phyloP scores from a whole-genome alignment of 2,888 invertebrate genomes.

The Spilarctia lutea region DNA sequence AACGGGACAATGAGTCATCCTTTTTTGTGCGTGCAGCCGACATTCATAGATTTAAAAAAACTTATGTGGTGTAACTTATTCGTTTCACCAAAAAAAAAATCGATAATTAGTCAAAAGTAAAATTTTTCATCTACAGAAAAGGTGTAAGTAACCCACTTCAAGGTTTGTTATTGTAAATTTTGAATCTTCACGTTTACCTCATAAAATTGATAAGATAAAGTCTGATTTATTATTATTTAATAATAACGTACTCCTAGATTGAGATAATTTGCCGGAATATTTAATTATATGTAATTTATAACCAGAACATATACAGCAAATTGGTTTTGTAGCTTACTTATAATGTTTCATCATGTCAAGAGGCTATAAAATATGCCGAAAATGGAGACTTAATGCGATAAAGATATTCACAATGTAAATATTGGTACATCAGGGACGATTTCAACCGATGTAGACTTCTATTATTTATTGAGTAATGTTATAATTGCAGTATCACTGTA shows the following conservation, averaged over 20 bases:
- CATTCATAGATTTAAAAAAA: no score
- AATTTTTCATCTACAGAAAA: neutral
- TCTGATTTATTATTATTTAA: neutral
- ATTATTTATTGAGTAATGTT: conserved; percentile 1
- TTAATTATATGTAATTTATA: conserved; percentile 31
- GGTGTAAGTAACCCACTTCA: neutral
- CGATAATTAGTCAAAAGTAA: no score
- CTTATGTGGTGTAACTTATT: no score
- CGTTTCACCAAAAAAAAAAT: no score
- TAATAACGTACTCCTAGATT: neutral
- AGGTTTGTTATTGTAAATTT: neutral
- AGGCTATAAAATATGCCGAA: conserved; percentile 20
- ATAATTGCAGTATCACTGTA: neutral
- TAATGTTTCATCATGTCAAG: conserved; percentile 19
- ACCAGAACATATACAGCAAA: conserved; percentile 12
- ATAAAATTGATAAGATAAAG: conserved; percentile 2
- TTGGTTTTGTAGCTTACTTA: conserved; percentile 17
- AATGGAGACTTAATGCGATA: conserved; percentile 31
- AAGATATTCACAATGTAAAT: conserved; percentile 22
- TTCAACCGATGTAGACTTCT: neutral
- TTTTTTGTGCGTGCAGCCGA: no score
- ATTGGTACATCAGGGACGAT: conserved; percentile 21
- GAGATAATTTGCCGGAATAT: conserved; percentile 13
- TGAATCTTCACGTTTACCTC: neutral
- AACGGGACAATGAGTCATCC: no score